Base-by-base conservation (phyloP, 1,140 invertebrate species). In the Habropoda laboriosa region DNA sequence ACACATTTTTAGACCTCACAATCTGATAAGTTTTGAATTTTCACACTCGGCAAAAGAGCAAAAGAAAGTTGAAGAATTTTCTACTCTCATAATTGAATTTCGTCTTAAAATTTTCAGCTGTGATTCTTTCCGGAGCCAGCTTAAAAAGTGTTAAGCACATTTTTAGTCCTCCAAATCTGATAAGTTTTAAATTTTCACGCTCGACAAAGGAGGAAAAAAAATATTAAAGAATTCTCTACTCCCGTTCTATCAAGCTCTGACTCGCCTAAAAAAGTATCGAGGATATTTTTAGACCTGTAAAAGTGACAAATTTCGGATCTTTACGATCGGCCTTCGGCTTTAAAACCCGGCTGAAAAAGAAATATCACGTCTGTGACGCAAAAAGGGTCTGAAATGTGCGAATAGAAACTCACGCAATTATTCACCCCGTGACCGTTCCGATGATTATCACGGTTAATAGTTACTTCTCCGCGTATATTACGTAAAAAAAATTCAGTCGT, bases 361-460 rank as follows among this genome's bases (percentile, higher is more conserved):
- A 51, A 49, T 27, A 35, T 73, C 30, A 8, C 12, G 57, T 27
- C 27, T 32, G 18, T 78, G 75, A 71, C 75, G 75, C 24, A 61
- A 51, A n/a, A n/a, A 42, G 13, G 0, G 18, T 61, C 40, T 40
- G 13, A 40, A n/a, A 71, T 16, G 53, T 53, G 74, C 38, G 42
- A 58, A 47, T 18, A 24, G 13, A 42, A 4, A 12, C 27, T 32
- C 75, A 40, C 64, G 67, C 55, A 71, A 78, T 68, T 51, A 38
- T 40, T 61, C 40, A 21, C 35, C 6, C 2, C 3, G n/a, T n/a
- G n/a, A n/a, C n/a, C n/a, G 2, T 27, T 32, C 42, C 42, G 75
- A 71, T 78, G 35, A 3, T 3, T 78, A 78, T 78, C 55, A 1
- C 1, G 0, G 6, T 32, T 78, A 71, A 78, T 78, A 30, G 35